Evolutionary conservation across 2,113 vertebrate species (phyloP), one percentile per base, ranked within the genome.

Genomic region (Onychorhynchus coronatus): DNA sequence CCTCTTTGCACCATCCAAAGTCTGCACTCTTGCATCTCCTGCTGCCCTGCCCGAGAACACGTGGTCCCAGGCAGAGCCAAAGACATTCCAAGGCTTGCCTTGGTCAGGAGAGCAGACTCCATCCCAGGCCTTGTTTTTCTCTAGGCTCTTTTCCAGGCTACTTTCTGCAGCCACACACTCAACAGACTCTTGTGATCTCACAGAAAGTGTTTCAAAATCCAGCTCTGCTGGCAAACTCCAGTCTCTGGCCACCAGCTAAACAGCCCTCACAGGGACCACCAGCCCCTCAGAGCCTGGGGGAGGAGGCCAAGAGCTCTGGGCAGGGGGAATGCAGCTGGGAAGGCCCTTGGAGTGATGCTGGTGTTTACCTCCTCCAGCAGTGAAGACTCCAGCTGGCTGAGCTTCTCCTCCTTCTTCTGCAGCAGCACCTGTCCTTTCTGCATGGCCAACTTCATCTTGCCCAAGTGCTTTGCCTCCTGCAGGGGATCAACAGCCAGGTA

Each of bases 381-480:
- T 0, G 99, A 99, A 52, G 96, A 98, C 97, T 99, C 98, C 74
- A 99, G 96, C 96, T 99, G 98, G 78, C 85, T 98, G 20, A 99
- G 98, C 31, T 97, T 97, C 92, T 99, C 98, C 70, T 99, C 98
- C 42, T 99, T 98, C 97, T 97, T 98, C 92, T 87, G 98, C 81
- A 99, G 97, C 37, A 99, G 97, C 33, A 84, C 76, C 14, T 98
- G 98, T 12, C 98, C 98, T 71, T 97, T 98, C 92, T 95, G 93
- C 95, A 99, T 96, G 9, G 98, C 98, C 0, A 84, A 97, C 95
- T 97, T 98, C 96, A 99, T 97, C 97, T 98, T 97, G 63, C 98
- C 97, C 96, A 99, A 73, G 37, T 98, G 97, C 92, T 94, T 97
- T 7, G 97, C 97, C 95, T 99, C 99, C 99, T 99, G 95, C 63